These are phyloP conservation scores for Gambusia yucatana DNA, from an alignment of 2,797 vertebrate species.

Conservation along the genomic window DNA sequence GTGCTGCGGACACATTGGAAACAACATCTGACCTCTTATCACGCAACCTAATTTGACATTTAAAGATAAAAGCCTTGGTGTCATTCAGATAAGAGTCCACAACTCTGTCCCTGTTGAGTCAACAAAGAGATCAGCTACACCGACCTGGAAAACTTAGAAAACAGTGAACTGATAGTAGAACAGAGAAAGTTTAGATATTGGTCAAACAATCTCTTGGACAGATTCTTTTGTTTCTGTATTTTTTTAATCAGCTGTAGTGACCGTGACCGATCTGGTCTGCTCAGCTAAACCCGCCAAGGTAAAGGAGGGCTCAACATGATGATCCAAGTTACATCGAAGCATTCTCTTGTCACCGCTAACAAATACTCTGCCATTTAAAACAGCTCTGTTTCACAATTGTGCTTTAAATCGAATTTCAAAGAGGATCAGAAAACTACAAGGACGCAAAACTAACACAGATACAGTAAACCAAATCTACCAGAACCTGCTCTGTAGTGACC, in stretches of 20 bases:
- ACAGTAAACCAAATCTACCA: neutral
- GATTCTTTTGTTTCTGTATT: neutral
- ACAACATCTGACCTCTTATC: neutral
- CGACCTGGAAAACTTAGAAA: neutral
- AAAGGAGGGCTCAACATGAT: neutral
- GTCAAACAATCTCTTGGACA: neutral
- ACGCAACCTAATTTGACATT: neutral
- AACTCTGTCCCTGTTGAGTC: neutral
- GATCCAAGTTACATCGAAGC: neutral
- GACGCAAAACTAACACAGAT: neutral
- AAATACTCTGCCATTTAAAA: neutral
- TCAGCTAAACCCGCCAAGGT: neutral
- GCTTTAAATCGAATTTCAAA: neutral
- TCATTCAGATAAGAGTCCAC: neutral
- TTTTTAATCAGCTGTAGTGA: neutral
- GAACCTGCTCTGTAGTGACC: neutral
- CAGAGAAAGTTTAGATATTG: neutral
- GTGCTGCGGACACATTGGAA: conserved; percentile 80
- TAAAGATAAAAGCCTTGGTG: neutral
- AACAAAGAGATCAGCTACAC: neutral
- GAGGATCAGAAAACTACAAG: neutral
- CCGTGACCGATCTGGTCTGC: too few species aligned
- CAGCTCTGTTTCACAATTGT: neutral
- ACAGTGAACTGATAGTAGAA: neutral
- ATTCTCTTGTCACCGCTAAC: neutral